A percentile compares a stretch with the other conserved stretches of the same genome.
Conservation (phyloP, 2,113 vertebrate species). For the Helogale parvula region DNA sequence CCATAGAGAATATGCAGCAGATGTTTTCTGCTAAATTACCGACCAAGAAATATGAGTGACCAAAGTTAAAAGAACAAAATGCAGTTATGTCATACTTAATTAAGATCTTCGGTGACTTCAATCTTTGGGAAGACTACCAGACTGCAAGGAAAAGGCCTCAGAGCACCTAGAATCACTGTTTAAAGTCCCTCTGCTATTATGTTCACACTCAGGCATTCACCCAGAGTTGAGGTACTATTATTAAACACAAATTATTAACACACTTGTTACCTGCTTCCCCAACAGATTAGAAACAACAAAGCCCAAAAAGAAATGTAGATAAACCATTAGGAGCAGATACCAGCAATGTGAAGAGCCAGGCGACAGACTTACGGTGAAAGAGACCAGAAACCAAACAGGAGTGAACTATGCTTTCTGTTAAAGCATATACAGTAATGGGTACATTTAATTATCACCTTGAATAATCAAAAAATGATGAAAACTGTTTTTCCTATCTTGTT, state of each 20-base stretch:
- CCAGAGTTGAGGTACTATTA: conserved; percentile 30
- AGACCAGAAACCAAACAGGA: conserved; percentile 47
- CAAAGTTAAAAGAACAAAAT: conserved; percentile 39
- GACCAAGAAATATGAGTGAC: conserved; percentile 47
- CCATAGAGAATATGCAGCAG: background rate
- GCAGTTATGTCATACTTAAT: conserved; percentile 28
- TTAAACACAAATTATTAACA: conserved; percentile 53
- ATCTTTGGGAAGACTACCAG: background rate
- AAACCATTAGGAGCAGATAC: conserved; percentile 55
- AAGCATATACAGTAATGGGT: background rate
- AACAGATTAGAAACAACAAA: conserved; percentile 60
- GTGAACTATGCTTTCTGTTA: conserved; percentile 21
- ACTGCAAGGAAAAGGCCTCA: conserved; percentile 39
- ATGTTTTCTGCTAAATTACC: conserved; percentile 25
- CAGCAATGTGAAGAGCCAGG: conserved; percentile 8
- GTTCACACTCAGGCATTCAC: conserved; percentile 46
- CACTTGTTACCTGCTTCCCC: conserved; percentile 47
- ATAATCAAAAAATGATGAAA: conserved; percentile 42
- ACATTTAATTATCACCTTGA: conserved; percentile 46
- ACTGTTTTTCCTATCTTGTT: conserved; percentile 28
- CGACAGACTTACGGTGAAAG: conserved; percentile 31
- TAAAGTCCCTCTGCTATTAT: background rate
- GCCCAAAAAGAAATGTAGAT: conserved; percentile 44
- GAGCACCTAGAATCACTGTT: background rate
- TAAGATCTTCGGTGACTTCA: background rate